These are phyloP conservation scores for Paraplagusia blochii DNA, from an alignment of 2,113 vertebrate genomes.

Conservation along the genomic window DNA sequence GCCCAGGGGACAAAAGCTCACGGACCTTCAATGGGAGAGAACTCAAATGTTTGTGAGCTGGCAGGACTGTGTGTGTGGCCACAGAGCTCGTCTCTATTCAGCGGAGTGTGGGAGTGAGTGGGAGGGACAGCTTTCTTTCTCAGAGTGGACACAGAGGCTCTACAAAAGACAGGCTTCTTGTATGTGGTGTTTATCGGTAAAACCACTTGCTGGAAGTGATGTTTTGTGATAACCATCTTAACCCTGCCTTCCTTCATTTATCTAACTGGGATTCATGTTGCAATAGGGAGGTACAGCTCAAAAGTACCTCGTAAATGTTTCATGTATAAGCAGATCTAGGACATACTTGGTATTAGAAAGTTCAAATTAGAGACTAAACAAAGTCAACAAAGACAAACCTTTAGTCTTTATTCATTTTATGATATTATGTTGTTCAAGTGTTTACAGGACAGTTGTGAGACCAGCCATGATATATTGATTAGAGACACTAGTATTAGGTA, in stretches of 20 bases:
- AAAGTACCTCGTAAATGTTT: too few species aligned
- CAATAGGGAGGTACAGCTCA: too few species aligned
- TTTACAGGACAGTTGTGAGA: too few species aligned
- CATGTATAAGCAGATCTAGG: too few species aligned
- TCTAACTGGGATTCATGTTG: neutral
- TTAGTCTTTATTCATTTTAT: too few species aligned
- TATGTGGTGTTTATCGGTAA: conserved; percentile 38
- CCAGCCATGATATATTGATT: too few species aligned
- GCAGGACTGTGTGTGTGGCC: conserved; percentile 47
- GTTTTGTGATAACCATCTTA: conserved; percentile 33
- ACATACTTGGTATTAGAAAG: too few species aligned
- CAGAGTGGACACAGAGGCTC: conserved; percentile 12
- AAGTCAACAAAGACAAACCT: too few species aligned
- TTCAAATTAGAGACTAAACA: too few species aligned
- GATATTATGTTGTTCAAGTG: too few species aligned
- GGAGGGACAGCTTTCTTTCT: conserved; percentile 40
- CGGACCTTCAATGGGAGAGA: conserved; percentile 42
- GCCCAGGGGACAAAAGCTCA: conserved; percentile 55
- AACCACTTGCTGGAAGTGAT: conserved; percentile 45
- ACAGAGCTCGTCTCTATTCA: conserved; percentile 58
- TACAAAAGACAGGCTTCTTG: conserved; percentile 35
- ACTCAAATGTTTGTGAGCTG: conserved; percentile 62
- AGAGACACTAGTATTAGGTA: too few species aligned
- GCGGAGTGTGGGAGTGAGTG: conserved; percentile 41
- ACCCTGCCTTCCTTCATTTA: conserved; percentile 14